Evolutionary conservation across 1,140 invertebrate species (phyloP).

Genomic region (Cyclargus thomasi): DNA sequence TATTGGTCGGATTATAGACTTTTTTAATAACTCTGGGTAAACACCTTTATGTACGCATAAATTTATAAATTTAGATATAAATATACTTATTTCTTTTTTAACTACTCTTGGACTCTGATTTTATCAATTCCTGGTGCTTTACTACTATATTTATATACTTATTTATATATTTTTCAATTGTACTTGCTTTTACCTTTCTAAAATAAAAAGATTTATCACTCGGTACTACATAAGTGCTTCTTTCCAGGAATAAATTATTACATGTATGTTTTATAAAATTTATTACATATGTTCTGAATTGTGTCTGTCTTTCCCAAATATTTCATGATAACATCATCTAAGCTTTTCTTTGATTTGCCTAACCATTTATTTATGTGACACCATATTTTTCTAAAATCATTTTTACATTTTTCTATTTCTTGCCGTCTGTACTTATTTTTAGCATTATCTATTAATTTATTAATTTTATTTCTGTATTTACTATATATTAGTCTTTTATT

Average conservation of each 20-base stretch:
- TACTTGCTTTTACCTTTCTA: constrained; percentile 14
- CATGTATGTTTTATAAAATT: constrained; percentile 25
- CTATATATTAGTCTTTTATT: constrained; percentile 23
- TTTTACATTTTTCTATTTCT: too few relatives aligned
- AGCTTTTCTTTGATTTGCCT: too few relatives aligned
- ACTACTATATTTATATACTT: constrained; percentile 16
- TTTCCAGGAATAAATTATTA: constrained; percentile 22
- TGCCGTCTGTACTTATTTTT: too few relatives aligned
- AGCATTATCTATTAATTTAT: too few relatives aligned
- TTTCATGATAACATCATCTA: constrained; percentile 20
- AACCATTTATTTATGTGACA: constrained; percentile 25
- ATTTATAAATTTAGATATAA: constrained; percentile 28
- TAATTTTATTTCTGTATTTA: constrained; percentile 23
- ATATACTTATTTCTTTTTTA: constrained; percentile 24
- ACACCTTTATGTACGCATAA: constrained; percentile 19
- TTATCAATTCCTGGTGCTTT: constrained; percentile 27
- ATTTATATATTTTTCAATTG: constrained; percentile 22
- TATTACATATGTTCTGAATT: constrained; percentile 22
- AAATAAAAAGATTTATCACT: too few relatives aligned
- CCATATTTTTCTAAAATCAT: constrained; percentile 32
- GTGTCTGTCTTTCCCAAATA: constrained; percentile 19
- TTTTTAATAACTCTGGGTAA: constrained; percentile 27
- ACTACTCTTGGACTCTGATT: constrained; percentile 29
- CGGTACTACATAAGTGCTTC: constrained; percentile 19
- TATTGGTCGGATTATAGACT: constrained; percentile 28